Conservation (phyloP, 2,888 invertebrate genomes). For the Argyra leucocephala region DNA sequence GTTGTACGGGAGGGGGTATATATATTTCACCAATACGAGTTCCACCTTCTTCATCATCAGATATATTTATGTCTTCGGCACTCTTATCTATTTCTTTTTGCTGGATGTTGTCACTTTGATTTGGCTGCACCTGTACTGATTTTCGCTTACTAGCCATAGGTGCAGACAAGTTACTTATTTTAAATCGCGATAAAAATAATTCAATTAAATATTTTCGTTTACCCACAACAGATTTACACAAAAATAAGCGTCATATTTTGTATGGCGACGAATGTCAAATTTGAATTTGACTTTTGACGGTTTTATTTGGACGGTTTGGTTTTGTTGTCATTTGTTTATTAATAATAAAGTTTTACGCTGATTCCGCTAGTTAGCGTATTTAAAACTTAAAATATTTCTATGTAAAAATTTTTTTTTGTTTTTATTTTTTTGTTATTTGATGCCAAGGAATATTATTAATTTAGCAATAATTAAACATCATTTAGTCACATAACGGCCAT, state of each 20-base stretch:
- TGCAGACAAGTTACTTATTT: background rate
- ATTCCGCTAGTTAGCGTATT: no score
- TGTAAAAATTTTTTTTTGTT: no score
- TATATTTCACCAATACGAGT: conserved; percentile 69
- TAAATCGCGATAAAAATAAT: background rate
- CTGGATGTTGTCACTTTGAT: background rate
- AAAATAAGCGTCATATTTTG: background rate
- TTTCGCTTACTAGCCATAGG: background rate
- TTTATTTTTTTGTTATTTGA: no score
- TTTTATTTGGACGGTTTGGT: background rate
- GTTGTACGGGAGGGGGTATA: conserved; percentile 67
- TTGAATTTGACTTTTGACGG: background rate
- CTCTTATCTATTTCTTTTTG: background rate
- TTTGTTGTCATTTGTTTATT: no score
- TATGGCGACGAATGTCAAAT: background rate
- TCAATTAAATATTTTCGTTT: background rate
- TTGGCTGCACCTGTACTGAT: background rate
- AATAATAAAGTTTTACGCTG: no score
- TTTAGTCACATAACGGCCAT: no score
- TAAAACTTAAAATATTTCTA: no score
- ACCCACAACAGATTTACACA: background rate
- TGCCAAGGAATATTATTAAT: no score
- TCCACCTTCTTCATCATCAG: conserved; percentile 54
- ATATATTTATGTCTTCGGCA: conserved; percentile 33
- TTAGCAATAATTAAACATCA: no score